Base-by-base conservation (phyloP, 2,113 vertebrate genomes). In the Elanus axillaris region DNA sequence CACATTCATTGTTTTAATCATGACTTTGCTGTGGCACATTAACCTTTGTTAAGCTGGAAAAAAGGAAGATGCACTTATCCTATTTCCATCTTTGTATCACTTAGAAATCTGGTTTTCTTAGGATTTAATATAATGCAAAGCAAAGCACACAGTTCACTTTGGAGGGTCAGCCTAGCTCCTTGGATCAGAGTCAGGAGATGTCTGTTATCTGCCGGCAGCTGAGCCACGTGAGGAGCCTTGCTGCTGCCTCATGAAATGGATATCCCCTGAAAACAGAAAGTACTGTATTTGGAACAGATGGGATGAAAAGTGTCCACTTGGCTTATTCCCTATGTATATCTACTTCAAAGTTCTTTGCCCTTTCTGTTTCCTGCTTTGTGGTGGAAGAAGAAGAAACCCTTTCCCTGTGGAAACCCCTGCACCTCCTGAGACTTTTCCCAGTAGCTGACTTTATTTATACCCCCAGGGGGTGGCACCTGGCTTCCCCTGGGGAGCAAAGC, bases 1-100 rank as follows among this genome's bases (percentile, higher is more conserved):
- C 23, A 8, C 2, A 0, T 45, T 72, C 0, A 1, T 63, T 84
- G 32, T 31, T 38, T 50, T 43, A n/a, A 34, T 64, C 1, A 0
- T 25, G 21, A 27, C 60, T 89, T 50, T 27, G 21, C 64, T 64
- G 48, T 1, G 1, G 20, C 32, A 12, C 12, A 8, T 43, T 72
- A 47, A 40, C 7, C 55, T 73, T 78, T 59, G 29, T 53, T 78
- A 53, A 48, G 50, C 50, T 60, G 16, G 16, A 56, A 71, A 42
- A 67, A 88, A 74, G 58, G 22, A 47, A 4, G 8, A 22, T n/a
- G 43, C 29, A 4, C 32, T 43, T 55, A n/a, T n/a, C n/a, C n/a
- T n/a, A 16, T 52, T 81, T 80, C 67, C 16, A 47, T 17, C 22
- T 47, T 63, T 63, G 59, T 69, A 58, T 59, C 36, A 40, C 50